A percentile compares a stretch with the other conserved stretches of the same genome.
These are phyloP conservation scores for Drosophila tsacasi DNA, from an alignment of 1,140 invertebrate genomes.

Conservation along the genomic window DNA sequence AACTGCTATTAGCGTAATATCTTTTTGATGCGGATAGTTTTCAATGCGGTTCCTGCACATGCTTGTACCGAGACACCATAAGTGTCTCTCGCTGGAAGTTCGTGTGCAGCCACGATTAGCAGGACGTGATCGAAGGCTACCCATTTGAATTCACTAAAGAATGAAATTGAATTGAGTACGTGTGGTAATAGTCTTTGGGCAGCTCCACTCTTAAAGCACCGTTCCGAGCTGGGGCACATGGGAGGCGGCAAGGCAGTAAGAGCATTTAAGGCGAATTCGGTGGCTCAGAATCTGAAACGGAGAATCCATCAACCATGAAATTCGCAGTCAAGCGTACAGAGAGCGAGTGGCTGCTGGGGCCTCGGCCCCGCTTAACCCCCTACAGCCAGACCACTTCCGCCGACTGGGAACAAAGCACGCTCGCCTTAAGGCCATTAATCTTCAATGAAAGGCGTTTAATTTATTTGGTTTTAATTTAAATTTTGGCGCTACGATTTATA, in stretches of 20 bases:
- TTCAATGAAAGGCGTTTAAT: constrained; percentile 83
- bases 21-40: constrained; percentile 11
- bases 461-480: constrained; percentile 83
- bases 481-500: constrained; percentile 80
- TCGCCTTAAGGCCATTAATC: constrained; percentile 80
- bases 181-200: constrained; percentile 53
- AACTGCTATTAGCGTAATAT: constrained; percentile 16
- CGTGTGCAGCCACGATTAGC: constrained; percentile 44
- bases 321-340: constrained; percentile 80
- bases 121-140: constrained; percentile 55
- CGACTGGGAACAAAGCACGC: constrained; percentile 41
- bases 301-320: constrained; percentile 80
- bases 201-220: constrained; percentile 43
- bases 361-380: constrained; percentile 7
- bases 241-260: neutral
- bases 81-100: constrained; percentile 30
- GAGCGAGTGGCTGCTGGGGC: constrained; percentile 46
- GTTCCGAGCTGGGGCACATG: constrained; percentile 51
- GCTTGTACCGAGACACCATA: constrained; percentile 1
- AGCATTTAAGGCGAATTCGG: constrained; percentile 23
- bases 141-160: constrained; percentile 58
- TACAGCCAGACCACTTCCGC: constrained; percentile 29
- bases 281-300: constrained; percentile 48
- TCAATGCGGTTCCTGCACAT: neutral
- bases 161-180: constrained; percentile 72